Percentiles rank a stretch among this genome's conserved stretches.
phyloP scores from a whole-genome alignment of 2,113 vertebrate genomes.

The Eulemur rufifrons region DNA sequence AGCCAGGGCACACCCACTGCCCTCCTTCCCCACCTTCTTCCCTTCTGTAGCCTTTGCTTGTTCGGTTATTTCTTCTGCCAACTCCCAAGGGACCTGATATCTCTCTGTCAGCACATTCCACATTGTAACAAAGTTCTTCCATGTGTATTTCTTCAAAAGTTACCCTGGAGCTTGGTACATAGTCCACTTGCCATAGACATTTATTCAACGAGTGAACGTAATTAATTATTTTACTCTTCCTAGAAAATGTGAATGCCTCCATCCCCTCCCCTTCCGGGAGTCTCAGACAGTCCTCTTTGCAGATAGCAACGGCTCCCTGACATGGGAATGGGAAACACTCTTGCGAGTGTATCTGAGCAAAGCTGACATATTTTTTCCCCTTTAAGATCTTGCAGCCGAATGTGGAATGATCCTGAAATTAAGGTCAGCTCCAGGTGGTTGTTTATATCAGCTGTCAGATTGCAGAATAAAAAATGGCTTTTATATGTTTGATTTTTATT shows the following conservation, averaged over 20 bases:
- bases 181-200: background rate
- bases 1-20: rapidly evolving
- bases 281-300: background rate
- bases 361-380: background rate
- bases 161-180: background rate
- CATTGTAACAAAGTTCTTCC: background rate
- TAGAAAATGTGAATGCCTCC: background rate
- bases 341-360: background rate
- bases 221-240: background rate
- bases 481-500: conserved; percentile 74
- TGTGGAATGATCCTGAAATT: conserved; percentile 62
- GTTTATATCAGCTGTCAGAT: conserved; percentile 58
- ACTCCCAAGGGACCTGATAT: background rate
- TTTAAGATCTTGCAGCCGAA: conserved; percentile 36
- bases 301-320: background rate
- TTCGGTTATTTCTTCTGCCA: background rate
- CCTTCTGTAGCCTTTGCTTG: background rate
- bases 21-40: too few species aligned
- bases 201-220: background rate
- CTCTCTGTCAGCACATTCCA: background rate
- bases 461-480: conserved; percentile 43
- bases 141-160: background rate
- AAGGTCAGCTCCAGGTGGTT: conserved; percentile 45
- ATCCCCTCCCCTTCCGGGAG: rapidly evolving
- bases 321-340: background rate